Evolutionary conservation across 1,140 invertebrate genomes (phyloP).

Genomic region (Scylla paramamosain): DNA sequence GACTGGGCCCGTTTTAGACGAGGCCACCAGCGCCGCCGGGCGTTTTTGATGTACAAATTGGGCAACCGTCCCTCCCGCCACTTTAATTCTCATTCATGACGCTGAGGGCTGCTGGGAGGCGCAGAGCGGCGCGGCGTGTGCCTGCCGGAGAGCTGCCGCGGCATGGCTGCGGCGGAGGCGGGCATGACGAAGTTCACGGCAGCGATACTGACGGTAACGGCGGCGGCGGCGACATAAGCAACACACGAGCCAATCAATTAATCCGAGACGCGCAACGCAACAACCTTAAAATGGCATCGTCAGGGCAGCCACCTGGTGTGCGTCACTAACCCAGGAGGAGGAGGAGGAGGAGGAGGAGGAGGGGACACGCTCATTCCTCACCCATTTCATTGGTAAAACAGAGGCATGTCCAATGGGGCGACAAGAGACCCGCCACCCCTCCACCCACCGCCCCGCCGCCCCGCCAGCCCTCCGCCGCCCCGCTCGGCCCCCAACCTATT

Average conservation of each 20-base stretch:
- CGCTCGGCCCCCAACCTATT: conserved; percentile 47
- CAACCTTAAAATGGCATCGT: background rate
- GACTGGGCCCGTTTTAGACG: conserved; percentile 72
- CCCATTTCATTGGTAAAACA: conserved; percentile 75
- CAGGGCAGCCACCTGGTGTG: conserved; percentile 7
- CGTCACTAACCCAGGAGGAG: background rate
- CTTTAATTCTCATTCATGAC: conserved; percentile 72
- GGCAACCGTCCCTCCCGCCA: conserved; percentile 72
- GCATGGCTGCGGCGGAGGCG: no score
- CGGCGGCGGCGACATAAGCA: background rate
- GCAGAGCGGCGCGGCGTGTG: background rate
- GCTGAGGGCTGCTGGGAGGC: conserved; percentile 17
- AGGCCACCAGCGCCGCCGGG: conserved; percentile 37
- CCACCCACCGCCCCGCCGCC: background rate
- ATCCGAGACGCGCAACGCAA: background rate
- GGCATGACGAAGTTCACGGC: no score
- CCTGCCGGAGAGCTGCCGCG: background rate
- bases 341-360: conserved; percentile 14
- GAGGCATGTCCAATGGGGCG: conserved; percentile 73
- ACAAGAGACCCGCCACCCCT: conserved; percentile 66
- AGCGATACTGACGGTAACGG: background rate
- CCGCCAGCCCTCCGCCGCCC: conserved; percentile 1
- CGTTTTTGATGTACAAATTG: conserved; percentile 73
- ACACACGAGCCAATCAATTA: background rate
- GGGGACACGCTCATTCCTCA: conserved; percentile 66